phyloP scores from a whole-genome alignment of 1,140 invertebrate genomes.

The Cyrtorhinus lividipennis region DNA sequence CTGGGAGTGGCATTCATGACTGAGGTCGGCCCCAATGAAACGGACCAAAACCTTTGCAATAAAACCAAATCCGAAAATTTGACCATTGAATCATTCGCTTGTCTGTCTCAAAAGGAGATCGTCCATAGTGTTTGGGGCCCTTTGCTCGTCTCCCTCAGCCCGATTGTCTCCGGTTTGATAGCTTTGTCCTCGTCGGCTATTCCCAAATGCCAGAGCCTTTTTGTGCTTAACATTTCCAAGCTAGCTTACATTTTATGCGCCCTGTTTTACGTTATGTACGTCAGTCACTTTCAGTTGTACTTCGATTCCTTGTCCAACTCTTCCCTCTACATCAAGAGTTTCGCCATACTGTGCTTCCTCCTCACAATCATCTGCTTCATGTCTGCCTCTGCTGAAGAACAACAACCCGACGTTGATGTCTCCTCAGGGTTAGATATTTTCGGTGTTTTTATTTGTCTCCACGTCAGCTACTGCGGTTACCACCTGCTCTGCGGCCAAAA shows the following conservation, averaged over 20 bases:
- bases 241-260: neutral
- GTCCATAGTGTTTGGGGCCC: neutral
- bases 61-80: neutral
- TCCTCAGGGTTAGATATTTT: neutral
- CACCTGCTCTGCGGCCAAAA: neutral
- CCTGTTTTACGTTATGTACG: neutral
- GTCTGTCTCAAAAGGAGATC: neutral
- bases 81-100: neutral
- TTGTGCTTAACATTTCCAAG: neutral
- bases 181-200: neutral
- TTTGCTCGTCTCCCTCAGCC: neutral
- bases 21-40: neutral
- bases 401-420: neutral
- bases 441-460: neutral
- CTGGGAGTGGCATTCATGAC: neutral
- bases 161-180: neutral
- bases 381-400: neutral
- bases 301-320: neutral
- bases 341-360: neutral
- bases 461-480: neutral
- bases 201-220: neutral
- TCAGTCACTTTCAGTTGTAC: neutral
- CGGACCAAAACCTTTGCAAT: neutral
- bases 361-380: neutral
- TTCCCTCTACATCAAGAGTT: neutral